A percentile compares a stretch with the other conserved stretches of the same genome.
These are phyloP conservation scores for Nebria salina DNA, from an alignment of 2,888 invertebrate genomes.

Conservation along the genomic window DNA sequence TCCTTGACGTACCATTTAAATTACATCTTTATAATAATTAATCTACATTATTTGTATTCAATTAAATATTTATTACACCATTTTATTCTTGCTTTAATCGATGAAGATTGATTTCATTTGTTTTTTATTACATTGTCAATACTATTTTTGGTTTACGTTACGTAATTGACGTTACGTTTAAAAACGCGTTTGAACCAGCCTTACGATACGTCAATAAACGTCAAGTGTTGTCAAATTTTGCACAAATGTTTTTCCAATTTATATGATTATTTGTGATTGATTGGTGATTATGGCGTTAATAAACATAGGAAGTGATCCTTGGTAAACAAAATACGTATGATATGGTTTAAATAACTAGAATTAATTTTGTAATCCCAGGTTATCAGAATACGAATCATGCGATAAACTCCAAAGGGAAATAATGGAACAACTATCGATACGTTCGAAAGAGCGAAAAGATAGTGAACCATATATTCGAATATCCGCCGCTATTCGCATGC, in stretches of 20 bases:
- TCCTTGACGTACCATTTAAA: not conserved
- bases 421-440: constrained; percentile 68
- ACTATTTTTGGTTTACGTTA: no score
- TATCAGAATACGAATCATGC: constrained; percentile 73
- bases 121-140: no score
- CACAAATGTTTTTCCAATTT: not conserved
- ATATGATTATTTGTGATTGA: not conserved
- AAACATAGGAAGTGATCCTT: constrained; percentile 63
- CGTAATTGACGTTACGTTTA: no score
- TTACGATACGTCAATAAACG: not conserved
- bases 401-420: constrained; percentile 72
- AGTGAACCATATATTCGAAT: constrained; percentile 68
- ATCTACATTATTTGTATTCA: no score
- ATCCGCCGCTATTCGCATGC: constrained; percentile 68
- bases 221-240: not conserved
- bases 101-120: no score
- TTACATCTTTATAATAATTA: no score
- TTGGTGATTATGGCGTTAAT: constrained; percentile 62
- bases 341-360: constrained; percentile 6
- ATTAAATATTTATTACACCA: not conserved
- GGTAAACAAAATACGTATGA: constrained; percentile 56
- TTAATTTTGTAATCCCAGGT: constrained; percentile 61
- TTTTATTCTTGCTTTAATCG: not conserved
- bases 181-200: not conserved
- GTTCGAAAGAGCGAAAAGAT: constrained; percentile 65